phyloP scores from a whole-genome alignment of 2,888 invertebrate species.

The Lamproptera curius region DNA sequence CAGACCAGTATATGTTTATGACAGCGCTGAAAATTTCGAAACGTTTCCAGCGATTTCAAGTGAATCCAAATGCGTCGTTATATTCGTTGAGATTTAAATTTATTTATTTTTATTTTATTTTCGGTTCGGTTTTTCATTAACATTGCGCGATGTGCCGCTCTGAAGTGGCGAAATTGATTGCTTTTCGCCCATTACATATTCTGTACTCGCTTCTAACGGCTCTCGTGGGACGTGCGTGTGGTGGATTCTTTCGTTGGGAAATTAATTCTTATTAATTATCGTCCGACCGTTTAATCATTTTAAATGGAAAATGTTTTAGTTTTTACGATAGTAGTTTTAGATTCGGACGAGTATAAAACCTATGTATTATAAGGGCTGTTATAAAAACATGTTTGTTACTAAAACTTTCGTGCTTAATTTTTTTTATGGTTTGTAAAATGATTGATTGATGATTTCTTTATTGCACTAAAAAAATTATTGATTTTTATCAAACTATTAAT shows the following conservation, averaged over 20 bases:
- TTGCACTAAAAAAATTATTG: background rate
- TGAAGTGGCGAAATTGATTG: background rate
- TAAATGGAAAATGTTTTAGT: no score
- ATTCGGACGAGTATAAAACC: background rate
- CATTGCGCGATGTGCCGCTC: background rate
- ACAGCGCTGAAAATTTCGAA: no score
- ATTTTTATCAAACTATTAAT: background rate
- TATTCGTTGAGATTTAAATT: background rate
- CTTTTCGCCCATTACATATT: background rate
- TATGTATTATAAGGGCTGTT: background rate
- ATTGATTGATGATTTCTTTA: background rate
- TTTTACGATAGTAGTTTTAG: no score
- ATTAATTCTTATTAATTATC: background rate
- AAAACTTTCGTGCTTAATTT: background rate
- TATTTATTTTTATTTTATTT: background rate
- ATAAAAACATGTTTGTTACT: background rate
- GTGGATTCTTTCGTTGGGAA: background rate
- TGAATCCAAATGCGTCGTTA: no score
- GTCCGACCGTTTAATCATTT: background rate
- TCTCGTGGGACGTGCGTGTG: background rate
- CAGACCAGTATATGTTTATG: no score
- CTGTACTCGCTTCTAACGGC: background rate
- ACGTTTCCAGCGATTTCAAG: no score
- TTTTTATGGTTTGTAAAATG: background rate
- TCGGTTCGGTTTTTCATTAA: background rate